These are phyloP conservation scores for Lipophrys pholis DNA, from an alignment of 2,113 vertebrate species.

Conservation along the genomic window DNA sequence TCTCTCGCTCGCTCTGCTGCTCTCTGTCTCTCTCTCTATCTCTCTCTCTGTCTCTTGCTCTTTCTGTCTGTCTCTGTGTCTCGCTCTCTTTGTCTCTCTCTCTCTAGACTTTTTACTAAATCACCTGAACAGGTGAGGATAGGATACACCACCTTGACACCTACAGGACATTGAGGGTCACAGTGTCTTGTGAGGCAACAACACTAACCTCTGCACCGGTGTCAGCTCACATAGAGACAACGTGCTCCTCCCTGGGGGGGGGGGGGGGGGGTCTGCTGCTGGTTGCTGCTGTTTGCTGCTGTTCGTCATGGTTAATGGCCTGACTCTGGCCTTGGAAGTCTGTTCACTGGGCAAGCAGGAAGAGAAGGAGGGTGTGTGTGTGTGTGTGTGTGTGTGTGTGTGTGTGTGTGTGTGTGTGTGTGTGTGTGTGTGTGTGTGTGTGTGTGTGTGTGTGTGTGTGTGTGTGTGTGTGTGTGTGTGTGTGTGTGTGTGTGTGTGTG, in stretches of 20 bases:
- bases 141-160: neutral
- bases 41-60: too few species aligned
- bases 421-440: conserved; percentile 25
- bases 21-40: too few species aligned
- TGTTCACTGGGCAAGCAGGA: conserved; percentile 66
- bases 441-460: conserved; percentile 28
- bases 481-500: conserved; percentile 21
- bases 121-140: too few species aligned
- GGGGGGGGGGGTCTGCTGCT: neutral
- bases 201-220: too few species aligned
- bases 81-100: too few species aligned
- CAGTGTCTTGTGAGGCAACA: too few species aligned
- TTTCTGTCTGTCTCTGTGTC: too few species aligned
- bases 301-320: conserved; percentile 75
- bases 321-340: conserved; percentile 80
- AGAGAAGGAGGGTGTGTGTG: conserved; percentile 37
- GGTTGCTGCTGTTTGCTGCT: conserved; percentile 25
- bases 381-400: conserved; percentile 21
- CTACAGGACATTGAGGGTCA: too few species aligned
- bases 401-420: conserved; percentile 11
- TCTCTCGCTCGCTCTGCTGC: too few species aligned
- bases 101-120: too few species aligned
- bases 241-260: too few species aligned
- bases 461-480: neutral
- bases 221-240: too few species aligned